Conservation (phyloP, 30 jellyfish, hydroid and myxozoan species). For the Pseudorhiza aurosa region DNA sequence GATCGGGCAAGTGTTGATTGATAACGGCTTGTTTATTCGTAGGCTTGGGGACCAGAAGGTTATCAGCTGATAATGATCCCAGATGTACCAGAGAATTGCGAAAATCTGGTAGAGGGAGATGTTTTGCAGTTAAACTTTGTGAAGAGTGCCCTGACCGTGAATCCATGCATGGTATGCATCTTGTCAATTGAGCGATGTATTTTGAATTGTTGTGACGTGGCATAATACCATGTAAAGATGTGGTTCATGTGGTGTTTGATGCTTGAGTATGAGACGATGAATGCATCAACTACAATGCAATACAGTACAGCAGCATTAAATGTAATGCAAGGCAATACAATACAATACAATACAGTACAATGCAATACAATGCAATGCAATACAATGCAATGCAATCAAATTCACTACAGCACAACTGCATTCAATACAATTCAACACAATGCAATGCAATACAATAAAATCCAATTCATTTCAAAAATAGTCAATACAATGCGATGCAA, state of each 20-base stretch:
- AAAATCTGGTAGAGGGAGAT: constrained; percentile 74
- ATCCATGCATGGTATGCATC: constrained; percentile 95
- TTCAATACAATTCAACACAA: not conserved
- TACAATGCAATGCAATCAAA: not conserved
- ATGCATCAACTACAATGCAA: no score
- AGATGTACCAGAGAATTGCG: constrained; percentile 7
- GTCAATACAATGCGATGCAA: not conserved
- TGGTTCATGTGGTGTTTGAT: no score
- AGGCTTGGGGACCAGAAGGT: constrained; percentile 99
- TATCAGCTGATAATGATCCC: constrained; percentile 91
- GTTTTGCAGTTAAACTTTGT: constrained; percentile 77
- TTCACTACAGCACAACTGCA: not conserved
- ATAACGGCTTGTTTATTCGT: no score
- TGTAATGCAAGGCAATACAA: not conserved
- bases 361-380: not conserved
- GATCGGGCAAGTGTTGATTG: no score
- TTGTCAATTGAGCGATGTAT: no score
- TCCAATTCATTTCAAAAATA: not conserved
- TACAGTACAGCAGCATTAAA: no score
- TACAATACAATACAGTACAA: not conserved
- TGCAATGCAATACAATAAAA: not conserved
- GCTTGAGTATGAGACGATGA: no score
- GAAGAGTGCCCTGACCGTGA: constrained; percentile 93
- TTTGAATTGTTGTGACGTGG: no score
- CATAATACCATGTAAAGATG: no score